Base-by-base conservation (phyloP, 2,113 vertebrate genomes). In the Rostratula benghalensis region DNA sequence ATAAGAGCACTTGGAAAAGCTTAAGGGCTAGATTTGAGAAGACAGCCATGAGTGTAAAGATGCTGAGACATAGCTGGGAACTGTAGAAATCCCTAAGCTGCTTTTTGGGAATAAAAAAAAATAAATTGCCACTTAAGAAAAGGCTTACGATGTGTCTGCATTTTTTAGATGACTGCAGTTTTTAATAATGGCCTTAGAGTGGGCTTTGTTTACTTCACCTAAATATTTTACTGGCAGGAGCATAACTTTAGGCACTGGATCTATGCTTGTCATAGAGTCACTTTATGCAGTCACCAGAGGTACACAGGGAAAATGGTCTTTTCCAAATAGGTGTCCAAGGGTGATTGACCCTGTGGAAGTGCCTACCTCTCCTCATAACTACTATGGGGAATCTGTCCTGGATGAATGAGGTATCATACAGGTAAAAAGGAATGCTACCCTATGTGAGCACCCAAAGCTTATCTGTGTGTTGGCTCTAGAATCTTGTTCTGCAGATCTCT, bases 11-110 rank as follows among this genome's bases (percentile, higher is more conserved):
- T 89, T 79, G 81, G 77, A 73, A 92, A 69, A 69, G 95, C 81
- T 97, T 95, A 96, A 87, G 69, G 65, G 39, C 53, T 64, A 50
- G 61, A 85, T 92, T 91, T 93, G 57, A 82, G 77, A 76, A 90
- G 73, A 28, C 86, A 92, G 76, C 69, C 2, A 0, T 51, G 76
- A 90, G 61, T 37, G n/a, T 89, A 70, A 93, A 46, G 89, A 87
- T 92, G 89, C 74, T 87, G 64, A 94, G 83, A 76, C 50, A 59
- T 48, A 79, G 81, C 64, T 71, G 80, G 53, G 73, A 35, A 69
- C 70, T 73, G 37, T 2, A 51, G 92, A 95, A 93, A 90, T 86
- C 81, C 83, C 53, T 94, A 94, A 94, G 86, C 92, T 84, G 86
- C 64, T 94, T 94, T 94, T 89, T 75, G 21, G 6, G n/a, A n/a